Conservation (phyloP, 2,888 invertebrate species). For the Plusia festucae region DNA sequence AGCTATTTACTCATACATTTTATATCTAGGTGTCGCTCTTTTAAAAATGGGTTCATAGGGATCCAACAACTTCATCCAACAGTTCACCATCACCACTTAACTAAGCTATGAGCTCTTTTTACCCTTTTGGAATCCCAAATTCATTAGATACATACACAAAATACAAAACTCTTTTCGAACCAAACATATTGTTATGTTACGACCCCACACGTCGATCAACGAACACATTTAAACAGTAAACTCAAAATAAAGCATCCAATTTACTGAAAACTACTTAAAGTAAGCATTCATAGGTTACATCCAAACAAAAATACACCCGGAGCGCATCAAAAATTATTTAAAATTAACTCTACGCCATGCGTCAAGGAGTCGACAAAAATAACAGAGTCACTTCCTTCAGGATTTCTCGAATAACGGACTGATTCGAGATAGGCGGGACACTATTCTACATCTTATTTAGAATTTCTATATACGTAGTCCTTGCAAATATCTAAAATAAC, state of each 20-base stretch:
- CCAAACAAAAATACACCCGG: conserved; percentile 65
- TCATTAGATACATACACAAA: neutral
- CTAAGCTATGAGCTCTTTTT: neutral
- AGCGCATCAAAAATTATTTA: conserved; percentile 83
- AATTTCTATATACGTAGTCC: neutral
- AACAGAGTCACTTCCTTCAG: conserved; percentile 63
- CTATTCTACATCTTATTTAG: neutral
- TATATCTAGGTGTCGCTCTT: too few relatives aligned
- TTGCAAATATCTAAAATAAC: conserved; percentile 9
- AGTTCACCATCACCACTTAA: neutral
- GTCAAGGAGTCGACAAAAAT: conserved; percentile 67
- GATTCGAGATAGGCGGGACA: conserved; percentile 42
- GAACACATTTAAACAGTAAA: conserved; percentile 41
- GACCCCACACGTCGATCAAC: conserved; percentile 53
- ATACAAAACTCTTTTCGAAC: conserved; percentile 1
- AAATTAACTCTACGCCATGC: conserved; percentile 76
- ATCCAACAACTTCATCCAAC: neutral
- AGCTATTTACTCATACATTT: too few relatives aligned
- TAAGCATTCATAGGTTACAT: conserved; percentile 49
- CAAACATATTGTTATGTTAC: conserved; percentile 7
- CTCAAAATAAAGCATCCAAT: conserved; percentile 44
- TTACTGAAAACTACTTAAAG: conserved; percentile 53
- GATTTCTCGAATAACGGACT: conserved; percentile 56
- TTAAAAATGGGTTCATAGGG: too few relatives aligned
- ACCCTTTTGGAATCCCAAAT: neutral